A percentile compares a stretch with the other conserved stretches of the same genome.
Conservation (phyloP, 2,888 invertebrate species). For the Stegana nigrithorax region DNA sequence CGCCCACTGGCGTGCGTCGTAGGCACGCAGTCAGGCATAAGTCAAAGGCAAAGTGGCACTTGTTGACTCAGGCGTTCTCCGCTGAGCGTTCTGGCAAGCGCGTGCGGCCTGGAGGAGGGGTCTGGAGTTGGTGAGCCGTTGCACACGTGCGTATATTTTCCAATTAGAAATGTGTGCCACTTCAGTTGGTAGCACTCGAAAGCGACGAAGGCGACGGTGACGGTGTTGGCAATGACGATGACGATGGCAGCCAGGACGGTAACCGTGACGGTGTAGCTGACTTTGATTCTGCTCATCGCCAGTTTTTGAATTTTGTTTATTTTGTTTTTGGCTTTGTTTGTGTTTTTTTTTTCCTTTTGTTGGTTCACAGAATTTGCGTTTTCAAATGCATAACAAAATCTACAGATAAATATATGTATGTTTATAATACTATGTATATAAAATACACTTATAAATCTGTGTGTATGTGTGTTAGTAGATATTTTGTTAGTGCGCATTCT, state of each 20-base stretch:
- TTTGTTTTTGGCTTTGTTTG: neutral
- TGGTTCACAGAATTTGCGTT: neutral
- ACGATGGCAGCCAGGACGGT: neutral
- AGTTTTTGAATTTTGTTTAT: neutral
- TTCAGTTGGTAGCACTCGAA: no score
- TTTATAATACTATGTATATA: no score
- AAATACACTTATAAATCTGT: no score
- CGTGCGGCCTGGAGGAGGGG: neutral
- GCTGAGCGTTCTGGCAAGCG: no score
- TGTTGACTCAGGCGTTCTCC: constrained; percentile 23
- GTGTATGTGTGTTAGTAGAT: no score
- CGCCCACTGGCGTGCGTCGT: constrained; percentile 24
- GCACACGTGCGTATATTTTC: constrained; percentile 10
- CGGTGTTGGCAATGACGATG: neutral
- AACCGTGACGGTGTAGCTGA: neutral
- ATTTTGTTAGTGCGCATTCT: no score
- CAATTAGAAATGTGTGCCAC: constrained; percentile 17
- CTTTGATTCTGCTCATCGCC: neutral
- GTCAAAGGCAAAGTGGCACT: constrained; percentile 43
- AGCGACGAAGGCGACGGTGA: no score
- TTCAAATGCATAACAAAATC: no score
- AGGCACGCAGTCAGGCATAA: neutral
- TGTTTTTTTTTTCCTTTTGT: no score
- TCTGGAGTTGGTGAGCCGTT: neutral
- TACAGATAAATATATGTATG: no score